Base-by-base conservation (phyloP, 2,797 vertebrate genomes). In the Gymnothorax reevesii region DNA sequence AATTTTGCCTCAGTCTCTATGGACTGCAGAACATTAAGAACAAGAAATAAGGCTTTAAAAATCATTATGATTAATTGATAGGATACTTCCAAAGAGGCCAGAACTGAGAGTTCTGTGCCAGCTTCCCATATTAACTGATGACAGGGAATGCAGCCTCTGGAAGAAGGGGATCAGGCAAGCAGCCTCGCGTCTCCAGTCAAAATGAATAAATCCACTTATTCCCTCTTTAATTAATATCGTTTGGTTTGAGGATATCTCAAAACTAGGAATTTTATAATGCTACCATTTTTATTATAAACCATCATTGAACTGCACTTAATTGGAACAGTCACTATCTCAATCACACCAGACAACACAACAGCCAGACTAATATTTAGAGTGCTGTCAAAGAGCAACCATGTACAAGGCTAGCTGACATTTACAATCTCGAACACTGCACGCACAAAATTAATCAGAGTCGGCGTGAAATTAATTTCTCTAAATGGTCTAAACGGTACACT, bases 191-290 rank as follows among this genome's bases (percentile, higher is more conserved):
- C 60, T 82, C 52, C 77, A 80, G 83, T 33, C 52, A 73, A 80
- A 88, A 83, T 88, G 86, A 86, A 85, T 84, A 62, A 84, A 80
- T 10, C 85, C 59, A 60, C 57, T 84, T 87, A 33, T 88, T 66
- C 57, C 55, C 60, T 86, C 57, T 82, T 87, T 90, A 89, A 89
- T 89, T 86, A 88, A 88, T 88, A 87, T 52, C 82, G 82, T 88
- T 88, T 84, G 87, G 88, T 62, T 87, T 64, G 17, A 57, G 57
- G 60, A 80, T 84, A 59, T 62, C 15, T 57, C 59, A 89, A 91
- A 93, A 91, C 87, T 88, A 91, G 86, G 90, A 91, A 92, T 92
- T 92, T 92, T 92, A 88, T 87, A 57, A 82, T 57, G n/a, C 22
- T 82, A 59, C 80, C 55, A 7, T 25, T 82, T 82, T 59, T 57